Base-by-base conservation (phyloP, 64 coral and sea anemone genomes). In the Stichodactyla helianthus region DNA sequence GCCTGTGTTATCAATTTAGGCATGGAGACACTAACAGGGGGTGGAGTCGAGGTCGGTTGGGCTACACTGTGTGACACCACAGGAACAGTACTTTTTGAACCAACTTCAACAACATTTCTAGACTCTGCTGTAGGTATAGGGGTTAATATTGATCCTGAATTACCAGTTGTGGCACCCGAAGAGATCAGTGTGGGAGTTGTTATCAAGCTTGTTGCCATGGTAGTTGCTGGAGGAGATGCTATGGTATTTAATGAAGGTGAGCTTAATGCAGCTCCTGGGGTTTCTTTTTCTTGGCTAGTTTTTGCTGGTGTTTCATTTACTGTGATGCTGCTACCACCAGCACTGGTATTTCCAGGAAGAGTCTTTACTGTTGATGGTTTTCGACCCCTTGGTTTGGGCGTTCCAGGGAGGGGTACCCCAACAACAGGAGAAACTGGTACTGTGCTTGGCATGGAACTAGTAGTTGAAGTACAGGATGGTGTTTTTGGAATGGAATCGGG, bases 351-450 rank as follows among this genome's bases (percentile, higher is more conserved):
- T 71, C 35, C 55, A 15, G 88, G 82, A 10, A 83, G 85, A 10
- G 90, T 87, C 61, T 97, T 97, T 26, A 89, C 91, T 17, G 71
- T 50, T 1, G 94, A 89, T 7, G 91, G 91, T 57, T 97, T 97
- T 55, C 91, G 83, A 12, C 94, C 94, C 52, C 94, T 82, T 68
- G 88, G 94, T 85, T 96, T 96, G 54, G 94, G 91, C 14, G 88
- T 96, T 20, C 65, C 28, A 17, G 88, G 79, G 16, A 52, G 64
- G n/a, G 77, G 2, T 81, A 60, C 80, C 77, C 22, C 85, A 74
- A 23, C 4, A 13, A 23, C 8, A 31, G 68, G 25, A 74, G 68
- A 7, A 74, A 31, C 85, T 59, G 67, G 63, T 55, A 57, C 20
- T 52, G 58, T 86, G 77, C 51, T 87, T n/a, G 51, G 44, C 56